These are phyloP conservation scores for Julus scandinavius DNA, from an alignment of 2,888 invertebrate species.

Conservation along the genomic window DNA sequence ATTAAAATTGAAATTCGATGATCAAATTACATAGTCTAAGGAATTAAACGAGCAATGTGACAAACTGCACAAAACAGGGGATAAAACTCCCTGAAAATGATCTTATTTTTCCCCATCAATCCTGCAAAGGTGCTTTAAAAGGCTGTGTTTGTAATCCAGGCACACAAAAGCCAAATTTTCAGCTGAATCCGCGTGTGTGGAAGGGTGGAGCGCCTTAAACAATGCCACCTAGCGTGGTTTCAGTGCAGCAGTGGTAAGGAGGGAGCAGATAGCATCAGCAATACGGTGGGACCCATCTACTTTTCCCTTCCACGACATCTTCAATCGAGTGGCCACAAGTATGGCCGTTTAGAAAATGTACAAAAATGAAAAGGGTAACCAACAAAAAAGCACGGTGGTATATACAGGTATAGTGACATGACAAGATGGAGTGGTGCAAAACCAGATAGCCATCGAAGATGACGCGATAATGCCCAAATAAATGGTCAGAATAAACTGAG, in stretches of 20 bases:
- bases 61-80: neutral
- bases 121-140: neutral
- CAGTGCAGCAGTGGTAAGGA: neutral
- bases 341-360: neutral
- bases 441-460: conserved; percentile 43
- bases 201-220: neutral
- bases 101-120: conserved; percentile 6
- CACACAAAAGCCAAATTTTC: neutral
- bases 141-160: neutral
- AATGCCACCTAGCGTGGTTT: conserved; percentile 39
- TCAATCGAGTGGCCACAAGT: conserved; percentile 3
- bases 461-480: conserved; percentile 8
- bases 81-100: neutral
- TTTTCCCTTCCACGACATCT: conserved; percentile 15
- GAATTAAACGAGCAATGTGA: neutral
- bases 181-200: neutral
- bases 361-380: neutral
- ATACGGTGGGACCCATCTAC: conserved; percentile 2
- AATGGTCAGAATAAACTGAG: neutral
- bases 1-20: neutral
- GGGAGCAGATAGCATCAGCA: conserved; percentile 18
- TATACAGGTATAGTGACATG: neutral
- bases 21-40: neutral
- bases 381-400: neutral
- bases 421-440: conserved; percentile 38